phyloP scores from a whole-genome alignment of 2,797 vertebrate genomes.

The Protosalanx chinensis region DNA sequence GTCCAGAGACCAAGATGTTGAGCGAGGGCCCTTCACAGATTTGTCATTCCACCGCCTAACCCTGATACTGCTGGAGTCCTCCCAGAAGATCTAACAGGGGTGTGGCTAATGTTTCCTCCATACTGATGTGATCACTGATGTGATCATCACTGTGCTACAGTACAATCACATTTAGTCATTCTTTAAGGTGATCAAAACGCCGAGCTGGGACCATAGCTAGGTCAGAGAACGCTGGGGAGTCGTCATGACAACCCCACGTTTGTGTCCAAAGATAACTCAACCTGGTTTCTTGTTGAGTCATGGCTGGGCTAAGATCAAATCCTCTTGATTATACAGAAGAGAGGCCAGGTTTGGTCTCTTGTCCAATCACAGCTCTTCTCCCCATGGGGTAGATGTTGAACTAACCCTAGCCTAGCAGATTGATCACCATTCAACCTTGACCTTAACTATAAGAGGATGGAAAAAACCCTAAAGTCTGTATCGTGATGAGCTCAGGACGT shows the following conservation, averaged over 20 bases:
- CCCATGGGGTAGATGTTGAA: background rate
- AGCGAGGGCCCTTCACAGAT: background rate
- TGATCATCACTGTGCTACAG: background rate
- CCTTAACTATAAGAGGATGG: background rate
- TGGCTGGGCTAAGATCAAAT: background rate
- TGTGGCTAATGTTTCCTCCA: background rate
- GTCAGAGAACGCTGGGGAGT: background rate
- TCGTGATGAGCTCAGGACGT: too few relatives aligned
- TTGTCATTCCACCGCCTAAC: background rate
- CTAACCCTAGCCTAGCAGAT: background rate
- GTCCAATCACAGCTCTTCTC: background rate
- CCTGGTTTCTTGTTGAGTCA: background rate
- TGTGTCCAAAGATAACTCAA: too few relatives aligned
- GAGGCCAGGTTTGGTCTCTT: too few relatives aligned
- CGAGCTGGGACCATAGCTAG: background rate
- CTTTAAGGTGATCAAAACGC: background rate
- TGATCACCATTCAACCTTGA: background rate
- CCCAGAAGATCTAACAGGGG: background rate
- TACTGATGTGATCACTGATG: background rate
- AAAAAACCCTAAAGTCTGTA: background rate
- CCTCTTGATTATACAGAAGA: too few relatives aligned
- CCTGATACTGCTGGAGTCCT: background rate
- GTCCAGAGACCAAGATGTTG: background rate
- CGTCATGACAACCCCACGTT: too few relatives aligned
- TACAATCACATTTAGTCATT: slow-evolving; percentile 3